Conservation (phyloP, 1,140 invertebrate species). For the Hesperophylax magnus region DNA sequence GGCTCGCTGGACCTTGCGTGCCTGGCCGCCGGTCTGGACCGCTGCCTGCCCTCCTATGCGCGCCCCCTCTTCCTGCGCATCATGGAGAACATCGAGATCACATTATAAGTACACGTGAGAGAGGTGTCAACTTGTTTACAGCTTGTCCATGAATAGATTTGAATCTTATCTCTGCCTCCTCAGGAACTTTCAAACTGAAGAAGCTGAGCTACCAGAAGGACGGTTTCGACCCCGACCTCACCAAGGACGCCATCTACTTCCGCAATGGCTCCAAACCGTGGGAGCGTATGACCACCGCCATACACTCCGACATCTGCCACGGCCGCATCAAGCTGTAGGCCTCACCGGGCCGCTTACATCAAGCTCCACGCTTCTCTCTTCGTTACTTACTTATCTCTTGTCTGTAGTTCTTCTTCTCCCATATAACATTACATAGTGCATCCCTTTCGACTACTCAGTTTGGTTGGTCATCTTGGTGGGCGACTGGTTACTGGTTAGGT, state of each 20-base stretch:
- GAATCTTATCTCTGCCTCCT: constrained; percentile 12
- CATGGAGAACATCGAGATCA: constrained; percentile 71
- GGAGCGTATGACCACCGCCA: constrained; percentile 45
- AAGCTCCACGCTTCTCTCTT: constrained; percentile 13
- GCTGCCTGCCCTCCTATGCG: constrained; percentile 84
- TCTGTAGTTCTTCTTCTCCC: background rate
- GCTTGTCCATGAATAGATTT: background rate
- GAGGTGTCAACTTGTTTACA: background rate
- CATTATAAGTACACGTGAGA: no score
- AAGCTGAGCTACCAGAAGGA: constrained; percentile 54
- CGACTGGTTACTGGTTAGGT: no score
- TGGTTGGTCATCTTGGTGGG: no score
- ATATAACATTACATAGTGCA: background rate
- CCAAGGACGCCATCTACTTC: constrained; percentile 86
- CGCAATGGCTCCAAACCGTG: constrained; percentile 88
- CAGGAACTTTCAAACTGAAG: constrained; percentile 54
- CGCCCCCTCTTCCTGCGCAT: constrained; percentile 88
- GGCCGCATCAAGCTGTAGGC: constrained; percentile 51
- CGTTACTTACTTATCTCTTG: constrained; percentile 60
- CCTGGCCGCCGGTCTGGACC: constrained; percentile 74
- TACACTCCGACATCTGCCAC: constrained; percentile 50
- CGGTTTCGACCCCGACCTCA: constrained; percentile 52
- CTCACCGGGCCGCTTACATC: background rate
- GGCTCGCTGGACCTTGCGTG: constrained; percentile 71
- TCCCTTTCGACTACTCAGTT: no score